Evolutionary conservation across 1,140 invertebrate genomes (phyloP), one percentile per base, ranked within the genome.

Genomic region (Lepidurus packardi): DNA sequence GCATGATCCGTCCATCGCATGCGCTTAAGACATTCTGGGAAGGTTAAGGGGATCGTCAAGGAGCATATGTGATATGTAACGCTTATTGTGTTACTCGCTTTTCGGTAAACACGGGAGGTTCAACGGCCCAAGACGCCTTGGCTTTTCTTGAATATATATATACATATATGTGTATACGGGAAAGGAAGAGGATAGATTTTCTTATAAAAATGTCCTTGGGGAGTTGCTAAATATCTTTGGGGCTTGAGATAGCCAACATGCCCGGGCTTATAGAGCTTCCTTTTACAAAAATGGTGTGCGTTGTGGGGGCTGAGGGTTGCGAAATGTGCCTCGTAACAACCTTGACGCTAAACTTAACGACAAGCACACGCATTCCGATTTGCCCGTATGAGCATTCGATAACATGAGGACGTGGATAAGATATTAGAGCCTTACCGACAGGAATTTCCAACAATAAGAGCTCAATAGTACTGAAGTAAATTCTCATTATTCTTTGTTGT

Each of bases 281-380:
- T 65, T 65, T 65, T 21, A 65, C 16, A 65, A 5, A 11, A 7
- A 65, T 65, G 53, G 53, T n/a, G 53, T 13, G 53, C 16, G 53
- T 13, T 21, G 16, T 65, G 21, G 53, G 53, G 21, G 53, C 34
- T 34, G 34, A 21, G 53, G 53, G 53, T 65, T 65, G 53, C 53
- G 53, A 65, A 65, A 65, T 65, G 53, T 65, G 53, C 53, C 53
- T 65, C 53, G 53, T 65, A 65, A 65, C 16, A 65, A 16, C 53
- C 53, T 65, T 65, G 53, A 65, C 53, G 53, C 53, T 65, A 13
- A 65, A 65, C 53, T 13, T 9, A 65, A n/a, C 16, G 53, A n/a
- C 53, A 65, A 65, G 21, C 16, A 65, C 34, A 65, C 53, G 13
- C 53, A 65, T 65, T 21, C 53, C 53, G 16, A 13, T 16, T 47